Conservation (phyloP, 2,113 vertebrate genomes). For the Penelope pileata region DNA sequence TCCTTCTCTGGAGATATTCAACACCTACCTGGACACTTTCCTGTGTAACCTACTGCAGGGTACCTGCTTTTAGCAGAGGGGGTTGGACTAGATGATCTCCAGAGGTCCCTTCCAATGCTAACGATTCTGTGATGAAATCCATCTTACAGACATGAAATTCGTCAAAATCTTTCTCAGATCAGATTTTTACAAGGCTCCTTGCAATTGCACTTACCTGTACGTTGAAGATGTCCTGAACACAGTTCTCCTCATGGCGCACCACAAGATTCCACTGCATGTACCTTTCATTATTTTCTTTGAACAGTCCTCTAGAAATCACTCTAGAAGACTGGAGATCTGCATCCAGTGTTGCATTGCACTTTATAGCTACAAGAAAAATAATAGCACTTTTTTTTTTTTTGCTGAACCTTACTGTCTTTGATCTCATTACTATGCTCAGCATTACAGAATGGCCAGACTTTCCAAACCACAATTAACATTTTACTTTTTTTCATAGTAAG, state of each 20-base stretch:
- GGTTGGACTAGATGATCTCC: not conserved
- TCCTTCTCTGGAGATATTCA: not conserved
- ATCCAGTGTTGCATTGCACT: conserved; percentile 86
- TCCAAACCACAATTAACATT: not conserved
- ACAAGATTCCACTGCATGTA: conserved; percentile 72
- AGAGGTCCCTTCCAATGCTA: not conserved
- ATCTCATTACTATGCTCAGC: not conserved
- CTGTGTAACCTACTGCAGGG: not conserved
- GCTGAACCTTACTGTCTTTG: not conserved
- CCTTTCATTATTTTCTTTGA: conserved; percentile 85
- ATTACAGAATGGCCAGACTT: not conserved
- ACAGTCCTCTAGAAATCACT: conserved; percentile 87
- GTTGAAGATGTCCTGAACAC: conserved; percentile 77
- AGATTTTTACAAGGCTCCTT: not conserved
- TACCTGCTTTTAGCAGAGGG: not conserved
- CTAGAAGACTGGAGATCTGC: conserved; percentile 84
- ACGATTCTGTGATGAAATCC: not conserved
- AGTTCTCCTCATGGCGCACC: conserved; percentile 59
- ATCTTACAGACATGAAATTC: not conserved
- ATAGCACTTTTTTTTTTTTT: not conserved
- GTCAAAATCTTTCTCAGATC: not conserved
- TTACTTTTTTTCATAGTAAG: not conserved
- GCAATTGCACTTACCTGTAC: conserved; percentile 81
- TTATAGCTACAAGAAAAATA: conserved; percentile 72
- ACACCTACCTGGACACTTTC: not conserved